Evolutionary conservation across 2,113 vertebrate species (phyloP).

Genomic region (Pholis gunnellus): DNA sequence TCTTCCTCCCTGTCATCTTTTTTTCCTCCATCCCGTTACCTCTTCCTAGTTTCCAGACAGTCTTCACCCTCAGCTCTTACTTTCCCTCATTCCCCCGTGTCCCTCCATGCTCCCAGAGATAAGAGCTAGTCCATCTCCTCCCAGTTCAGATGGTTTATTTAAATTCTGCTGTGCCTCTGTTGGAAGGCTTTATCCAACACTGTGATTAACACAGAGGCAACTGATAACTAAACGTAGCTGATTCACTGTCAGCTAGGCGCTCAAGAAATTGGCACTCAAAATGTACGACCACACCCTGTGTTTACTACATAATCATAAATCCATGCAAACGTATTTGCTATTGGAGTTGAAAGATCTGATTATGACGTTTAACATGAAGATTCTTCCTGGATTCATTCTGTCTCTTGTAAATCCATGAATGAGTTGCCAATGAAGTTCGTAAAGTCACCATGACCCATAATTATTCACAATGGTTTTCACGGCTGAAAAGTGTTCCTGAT

Average conservation of each 20-base stretch:
- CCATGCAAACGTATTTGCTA: conserved; percentile 38
- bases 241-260: conserved; percentile 42
- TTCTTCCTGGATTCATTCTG: conserved; percentile 9
- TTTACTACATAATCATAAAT: conserved; percentile 39
- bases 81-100: background rate
- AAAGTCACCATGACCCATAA: conserved; percentile 5
- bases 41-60: background rate
- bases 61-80: background rate
- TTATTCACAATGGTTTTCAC: conserved; percentile 24
- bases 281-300: conserved; percentile 24
- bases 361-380: conserved; percentile 25
- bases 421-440: conserved; percentile 5
- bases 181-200: conserved; percentile 63
- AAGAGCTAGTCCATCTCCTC: conserved; percentile 29
- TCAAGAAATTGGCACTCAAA: conserved; percentile 30
- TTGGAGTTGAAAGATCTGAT: conserved; percentile 10
- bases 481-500: conserved; percentile 17
- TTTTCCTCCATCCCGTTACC: background rate
- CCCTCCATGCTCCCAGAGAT: conserved; percentile 24
- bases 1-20: background rate
- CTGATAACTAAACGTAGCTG: conserved; percentile 59
- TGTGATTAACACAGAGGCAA: conserved; percentile 59
- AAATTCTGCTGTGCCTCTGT: conserved; percentile 53
- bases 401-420: conserved; percentile 25
- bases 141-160: conserved; percentile 54